Base-by-base conservation (phyloP, 37 sponge, comb jelly and placozoan species). In the Hexactinellida sp. region DNA sequence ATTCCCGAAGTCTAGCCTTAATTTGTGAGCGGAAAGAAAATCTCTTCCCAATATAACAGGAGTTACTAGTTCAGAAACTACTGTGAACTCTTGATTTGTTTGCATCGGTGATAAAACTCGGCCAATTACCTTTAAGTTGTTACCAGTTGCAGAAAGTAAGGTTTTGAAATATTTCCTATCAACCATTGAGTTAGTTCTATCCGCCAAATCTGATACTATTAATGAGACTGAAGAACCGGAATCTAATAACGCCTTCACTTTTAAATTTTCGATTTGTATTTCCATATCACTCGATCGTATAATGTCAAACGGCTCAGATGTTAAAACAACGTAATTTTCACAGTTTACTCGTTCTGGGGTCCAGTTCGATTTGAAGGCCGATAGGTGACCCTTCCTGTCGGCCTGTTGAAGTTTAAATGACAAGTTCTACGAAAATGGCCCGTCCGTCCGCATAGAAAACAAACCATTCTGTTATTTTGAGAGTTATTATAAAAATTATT, bases 21-120 rank as follows among this genome's bases (percentile, higher is more conserved):
- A 24, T 0, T 37, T 88, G 38, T 92, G 55, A 34, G 32, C 30
- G n/a, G 89, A 88, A 41, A 89, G 35, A 37, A 89, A 92, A 52
- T 92, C 88, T 36, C 87, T 76, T 28, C 88, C 90, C 54, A 86
- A 71, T 37, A 92, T 92, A 13, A 89, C 88, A 7, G 86, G 92
- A 36, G 86, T 54, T 13, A 89, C 54, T n/a, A 92, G 83, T 36
- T 37, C 76, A 0, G 84, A 24, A 24, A 92, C 90, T 35, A 92
- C 88, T 24, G 87, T 39, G 82, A 89, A 91, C 28, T 87, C 36
- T 30, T 89, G 89, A 0, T 39, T 16, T 1, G 82, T 35, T 13
- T 87, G 55, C 10, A 84, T 55, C 36, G 71, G 37, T 37, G 25
- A 37, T 37, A 37, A 24, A 83, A 37, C 84, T 32, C 37, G 16